Base-by-base conservation (phyloP, 2,113 vertebrate species). In the Oreotrochilus melanogaster region DNA sequence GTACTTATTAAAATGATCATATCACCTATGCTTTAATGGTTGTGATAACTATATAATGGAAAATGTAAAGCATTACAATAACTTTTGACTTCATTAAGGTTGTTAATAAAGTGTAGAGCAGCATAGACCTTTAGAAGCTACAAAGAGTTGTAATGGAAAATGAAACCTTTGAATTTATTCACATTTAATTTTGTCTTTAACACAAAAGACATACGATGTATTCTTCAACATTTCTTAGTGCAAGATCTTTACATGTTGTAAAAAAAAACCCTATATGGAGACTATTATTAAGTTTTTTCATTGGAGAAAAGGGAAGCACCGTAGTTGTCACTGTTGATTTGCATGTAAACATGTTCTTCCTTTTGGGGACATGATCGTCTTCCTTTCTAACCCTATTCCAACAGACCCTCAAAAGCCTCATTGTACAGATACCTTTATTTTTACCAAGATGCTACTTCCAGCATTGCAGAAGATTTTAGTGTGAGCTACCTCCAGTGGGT, bases 131-230 rank as follows among this genome's bases (percentile, higher is more conserved):
- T 88, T 62, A 66, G 15, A 74, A 74, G 27, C 47, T 78, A 53
- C 11, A 74, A 35, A 89, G 14, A 57, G 12, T 13, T 84, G 30
- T 72, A 66, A 92, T n/a, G 37, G 30, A 84, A 82, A 86, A 72
- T 39, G 88, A 91, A 91, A 94, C 17, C 62, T 89, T 93, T 70
- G n/a, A 81, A 65, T 88, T 91, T 70, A 69, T 91, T 83, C 51
- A 64, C 89, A 87, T 87, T 95, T 96, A 93, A 66, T 78, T 97
- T 92, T 96, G 30, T 18, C 53, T 95, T 81, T 94, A 66, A 78
- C 60, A 69, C 19, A 33, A 66, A 87, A 89, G 51, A 43, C 19
- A 69, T 74, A 61, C 70, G 14, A 86, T 88, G 9, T 45, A 47
- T 66, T 73, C 48, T 61, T 72, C 72, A 89, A 17, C 45, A 88